Percentiles rank a stretch among this genome's conserved stretches.
These are phyloP conservation scores for Mamestra brassicae DNA, from an alignment of 2,888 invertebrate genomes.

Conservation along the genomic window DNA sequence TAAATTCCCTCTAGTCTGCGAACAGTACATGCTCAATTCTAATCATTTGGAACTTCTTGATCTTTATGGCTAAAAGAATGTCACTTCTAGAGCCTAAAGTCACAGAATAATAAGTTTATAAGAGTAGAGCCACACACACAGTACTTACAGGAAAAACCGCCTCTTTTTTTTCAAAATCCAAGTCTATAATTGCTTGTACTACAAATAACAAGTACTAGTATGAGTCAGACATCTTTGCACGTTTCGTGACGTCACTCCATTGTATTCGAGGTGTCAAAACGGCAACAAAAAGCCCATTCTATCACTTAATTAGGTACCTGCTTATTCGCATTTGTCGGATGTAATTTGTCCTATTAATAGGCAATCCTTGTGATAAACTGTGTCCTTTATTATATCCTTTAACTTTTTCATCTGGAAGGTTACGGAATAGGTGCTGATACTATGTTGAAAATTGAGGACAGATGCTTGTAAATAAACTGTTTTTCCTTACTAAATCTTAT, in stretches of 20 bases:
- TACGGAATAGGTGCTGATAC: not conserved
- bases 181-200: conserved; percentile 17
- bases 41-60: too few species aligned
- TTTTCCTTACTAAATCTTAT: conserved; percentile 10
- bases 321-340: conserved; percentile 60
- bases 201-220: conserved; percentile 39
- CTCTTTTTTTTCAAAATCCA: conserved; percentile 5
- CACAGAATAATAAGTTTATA: too few species aligned
- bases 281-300: conserved; percentile 64
- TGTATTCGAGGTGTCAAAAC: conserved; percentile 64
- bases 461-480: not conserved
- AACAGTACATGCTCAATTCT: too few species aligned
- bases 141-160: not conserved
- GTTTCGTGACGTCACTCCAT: conserved; percentile 65
- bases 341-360: conserved; percentile 57
- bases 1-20: too few species aligned
- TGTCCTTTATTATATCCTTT: conserved; percentile 8
- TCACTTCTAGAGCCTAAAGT: too few species aligned
- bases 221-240: conserved; percentile 61
- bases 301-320: conserved; percentile 60
- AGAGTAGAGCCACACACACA: not conserved
- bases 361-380: conserved; percentile 20
- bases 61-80: too few species aligned
- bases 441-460: conserved; percentile 5
- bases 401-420: not conserved